Base-by-base conservation (phyloP, 2,888 invertebrate genomes). In the Troides helena region DNA sequence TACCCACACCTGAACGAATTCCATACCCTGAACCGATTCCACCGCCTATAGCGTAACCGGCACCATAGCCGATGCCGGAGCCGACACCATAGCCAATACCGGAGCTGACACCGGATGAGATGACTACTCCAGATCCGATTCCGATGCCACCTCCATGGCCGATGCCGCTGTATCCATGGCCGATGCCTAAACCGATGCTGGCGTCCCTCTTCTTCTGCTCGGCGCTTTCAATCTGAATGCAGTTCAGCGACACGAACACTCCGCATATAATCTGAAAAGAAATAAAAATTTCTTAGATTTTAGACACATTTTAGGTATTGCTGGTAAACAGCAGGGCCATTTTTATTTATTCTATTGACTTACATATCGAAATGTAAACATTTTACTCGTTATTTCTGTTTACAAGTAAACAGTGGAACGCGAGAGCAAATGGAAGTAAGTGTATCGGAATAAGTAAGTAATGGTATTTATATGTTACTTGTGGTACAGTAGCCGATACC, bases 381-480 rank as follows among this genome's bases (percentile, higher is more conserved):
- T 88, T 82, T 84, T 84, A 72, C 74, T 46, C 69, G 67, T 61
- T 70, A 68, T 69, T 65, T 69, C 72, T 57, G 62, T 67, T 30
- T 72, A 72, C 75, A 58, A 65, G 62, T 63, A 43, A 72, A 79
- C 75, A 75, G 71, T 74, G 74, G 70, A 71, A 70, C 66, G 72
- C 73, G 72, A 71, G 72, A 74, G 75, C 72, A 74, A 76, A 72
- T 62, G 77, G 80, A 80, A 76, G 86, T 86, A 85, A 90, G 88
- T 90, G 88, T 68, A 73, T 67, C 57, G 60, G 65, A 65, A 68
- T 18, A 76, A 75, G 80, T 81, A 82, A 81, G 81, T 75, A 75
- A 80, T 75, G 75, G 81, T 83, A 88, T 87, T 84, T 88, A 88
- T 88, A 80, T 77, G 77, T 74, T 73, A 75, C 74, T 68, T 73